Evolutionary conservation across 2,888 invertebrate species (phyloP), one percentile per base, ranked within the genome.

Genomic region (Hemicrepidius hirtus): DNA sequence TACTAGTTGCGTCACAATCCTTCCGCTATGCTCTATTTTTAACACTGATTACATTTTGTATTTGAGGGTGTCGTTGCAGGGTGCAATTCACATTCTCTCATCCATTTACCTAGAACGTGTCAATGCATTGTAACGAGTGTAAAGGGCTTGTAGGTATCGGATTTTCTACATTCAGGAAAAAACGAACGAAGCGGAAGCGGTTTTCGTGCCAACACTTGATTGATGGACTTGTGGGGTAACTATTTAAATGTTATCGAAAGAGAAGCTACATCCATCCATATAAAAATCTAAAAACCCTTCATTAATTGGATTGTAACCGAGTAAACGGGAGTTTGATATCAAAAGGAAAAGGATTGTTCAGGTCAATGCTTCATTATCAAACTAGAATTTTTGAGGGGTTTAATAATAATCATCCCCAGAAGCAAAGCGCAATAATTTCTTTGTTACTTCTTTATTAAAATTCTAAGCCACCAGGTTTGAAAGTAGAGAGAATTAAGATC

Each of bases 161-260:
- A 53, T 65, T 50, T 53, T 18, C 21, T 9, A 53, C 20, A 20
- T 40, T 12, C 35, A 37, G 44, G n/a, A 50, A 65, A 37, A 32
- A 50, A 53, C 32, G 35, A 28, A 63, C 32, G 46, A 20, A 35
- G 50, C 50, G 50, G 64, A 65, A 65, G 64, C n/a, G 50, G 35
- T 65, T 65, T 28, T 53, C 21, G 24, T 65, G 50, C 37, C 50
- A 65, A 53, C 20, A 4, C 5, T 53, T 53, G 64, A 65, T 65
- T 65, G 64, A 65, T 65, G 64, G 24, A 21, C 49, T 13, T 28
- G 32, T 62, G 44, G 44, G 13, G 44, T 62, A 62, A 62, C 13
- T 44, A 18, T 44, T 44, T 44, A 6, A 18, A 18, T 18, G 16
- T 44, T 44, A 44, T 44, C 44, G 18, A 16, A 44, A 44, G 13